phyloP scores from a whole-genome alignment of 1,140 invertebrate genomes.

The Hyles euphorbiae region DNA sequence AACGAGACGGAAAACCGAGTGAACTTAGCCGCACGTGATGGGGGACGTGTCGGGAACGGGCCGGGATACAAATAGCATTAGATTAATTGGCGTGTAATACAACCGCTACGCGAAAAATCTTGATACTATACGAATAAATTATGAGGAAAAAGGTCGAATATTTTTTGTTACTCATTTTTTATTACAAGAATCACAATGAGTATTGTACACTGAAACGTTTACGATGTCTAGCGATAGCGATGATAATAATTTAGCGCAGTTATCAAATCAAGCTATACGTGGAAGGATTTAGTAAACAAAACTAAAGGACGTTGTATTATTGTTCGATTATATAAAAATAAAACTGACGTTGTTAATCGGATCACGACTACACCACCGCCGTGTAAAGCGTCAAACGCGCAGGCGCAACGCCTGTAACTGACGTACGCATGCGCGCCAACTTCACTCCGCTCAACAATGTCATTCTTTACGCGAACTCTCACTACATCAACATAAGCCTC shows the following conservation, averaged over 20 bases:
- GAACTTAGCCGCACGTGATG: constrained; percentile 53
- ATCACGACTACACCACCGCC: constrained; percentile 72
- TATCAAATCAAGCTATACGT: constrained; percentile 46
- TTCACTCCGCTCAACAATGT: constrained; percentile 43
- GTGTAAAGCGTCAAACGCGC: constrained; percentile 71
- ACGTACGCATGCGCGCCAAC: constrained; percentile 63
- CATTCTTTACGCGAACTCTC: constrained; percentile 23
- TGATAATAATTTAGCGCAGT: constrained; percentile 12
- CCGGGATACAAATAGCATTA: constrained; percentile 58
- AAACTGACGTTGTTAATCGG: constrained; percentile 74
- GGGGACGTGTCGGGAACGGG: constrained; percentile 47
- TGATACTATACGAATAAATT: constrained; percentile 21
- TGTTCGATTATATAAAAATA: constrained; percentile 38
- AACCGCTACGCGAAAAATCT: constrained; percentile 28
- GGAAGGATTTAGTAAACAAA: constrained; percentile 16
- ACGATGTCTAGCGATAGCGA: constrained; percentile 10
- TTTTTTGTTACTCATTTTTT: constrained; percentile 1
- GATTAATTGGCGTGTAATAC: constrained; percentile 57
- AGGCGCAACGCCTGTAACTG: constrained; percentile 69
- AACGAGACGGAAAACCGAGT: constrained; percentile 38
- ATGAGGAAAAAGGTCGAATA: background rate
- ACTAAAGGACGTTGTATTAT: constrained; percentile 17
- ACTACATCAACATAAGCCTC: constrained; percentile 2
- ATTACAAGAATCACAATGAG: constrained; percentile 10
- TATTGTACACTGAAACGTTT: constrained; percentile 9